These are phyloP conservation scores for Festucalex cinctus DNA, from an alignment of 2,113 vertebrate genomes.

Conservation along the genomic window DNA sequence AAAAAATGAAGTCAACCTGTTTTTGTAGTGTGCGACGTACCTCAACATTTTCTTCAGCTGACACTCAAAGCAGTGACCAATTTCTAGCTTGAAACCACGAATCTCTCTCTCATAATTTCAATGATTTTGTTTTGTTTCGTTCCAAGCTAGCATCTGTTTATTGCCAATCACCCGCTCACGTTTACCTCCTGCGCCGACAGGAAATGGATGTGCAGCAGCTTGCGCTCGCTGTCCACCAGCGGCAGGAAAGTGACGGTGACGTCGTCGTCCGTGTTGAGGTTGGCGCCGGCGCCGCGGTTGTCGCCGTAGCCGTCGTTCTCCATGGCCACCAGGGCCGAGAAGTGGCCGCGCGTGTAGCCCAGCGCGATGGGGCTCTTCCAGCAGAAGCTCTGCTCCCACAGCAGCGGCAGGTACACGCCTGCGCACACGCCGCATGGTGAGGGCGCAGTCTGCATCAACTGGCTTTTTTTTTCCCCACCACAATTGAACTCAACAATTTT, in stretches of 20 bases:
- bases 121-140: too few species aligned
- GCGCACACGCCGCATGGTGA: neutral
- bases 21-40: too few species aligned
- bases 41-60: too few species aligned
- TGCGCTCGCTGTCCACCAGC: constrained; percentile 95
- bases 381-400: constrained; percentile 99
- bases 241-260: constrained; percentile 93
- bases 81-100: too few species aligned
- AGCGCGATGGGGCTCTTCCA: constrained; percentile 99
- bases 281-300: constrained; percentile 95
- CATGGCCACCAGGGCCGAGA: constrained; percentile 98
- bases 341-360: constrained; percentile 97
- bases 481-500: too few species aligned
- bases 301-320: constrained; percentile 93
- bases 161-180: too few species aligned
- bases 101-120: too few species aligned
- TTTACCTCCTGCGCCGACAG: constrained; percentile 94
- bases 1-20: too few species aligned
- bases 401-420: constrained; percentile 95
- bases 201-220: constrained; percentile 94
- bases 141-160: too few species aligned
- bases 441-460: too few species aligned
- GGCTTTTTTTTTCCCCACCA: too few species aligned
- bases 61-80: too few species aligned
- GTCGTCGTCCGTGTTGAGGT: constrained; percentile 94